Conservation (phyloP, 2,113 vertebrate species). For the Scophthalmus maximus region DNA sequence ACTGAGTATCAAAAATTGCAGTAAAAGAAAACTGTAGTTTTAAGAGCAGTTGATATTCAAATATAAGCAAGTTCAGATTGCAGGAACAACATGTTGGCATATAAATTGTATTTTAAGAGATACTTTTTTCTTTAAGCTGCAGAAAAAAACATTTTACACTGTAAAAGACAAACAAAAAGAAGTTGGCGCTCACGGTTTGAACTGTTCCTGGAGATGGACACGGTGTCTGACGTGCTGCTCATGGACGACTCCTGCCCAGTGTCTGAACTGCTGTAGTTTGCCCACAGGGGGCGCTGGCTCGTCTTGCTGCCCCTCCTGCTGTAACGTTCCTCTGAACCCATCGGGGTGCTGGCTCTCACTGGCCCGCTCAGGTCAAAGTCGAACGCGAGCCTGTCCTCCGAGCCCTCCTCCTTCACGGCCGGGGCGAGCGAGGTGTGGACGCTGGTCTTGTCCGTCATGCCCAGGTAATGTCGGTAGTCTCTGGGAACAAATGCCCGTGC, state of each 20-base stretch:
- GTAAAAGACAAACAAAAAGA: neutral
- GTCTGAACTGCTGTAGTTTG: conserved; percentile 63
- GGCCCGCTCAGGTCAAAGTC: conserved; percentile 53
- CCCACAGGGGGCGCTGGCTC: conserved; percentile 45
- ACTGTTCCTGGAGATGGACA: conserved; percentile 63
- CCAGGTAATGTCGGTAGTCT: conserved; percentile 80
- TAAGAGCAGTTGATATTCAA: neutral
- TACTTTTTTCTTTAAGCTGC: neutral
- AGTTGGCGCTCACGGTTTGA: conserved; percentile 70
- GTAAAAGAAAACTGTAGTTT: too few species aligned
- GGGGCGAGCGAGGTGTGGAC: conserved; percentile 33
- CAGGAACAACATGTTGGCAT: neutral
- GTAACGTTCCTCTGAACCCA: conserved; percentile 56
- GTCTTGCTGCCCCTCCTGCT: conserved; percentile 56
- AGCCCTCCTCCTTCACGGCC: neutral
- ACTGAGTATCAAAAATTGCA: too few species aligned
- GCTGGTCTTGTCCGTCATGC: conserved; percentile 61
- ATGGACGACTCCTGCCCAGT: conserved; percentile 62
- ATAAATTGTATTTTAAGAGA: too few species aligned
- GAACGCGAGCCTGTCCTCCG: conserved; percentile 29
- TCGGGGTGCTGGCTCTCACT: conserved; percentile 63
- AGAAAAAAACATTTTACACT: neutral
- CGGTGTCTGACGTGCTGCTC: conserved; percentile 69
- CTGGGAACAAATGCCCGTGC: conserved; percentile 75
- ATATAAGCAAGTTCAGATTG: neutral